Evolutionary conservation across 2,797 vertebrate species (phyloP).

Genomic region (Melopsittacus undulatus): DNA sequence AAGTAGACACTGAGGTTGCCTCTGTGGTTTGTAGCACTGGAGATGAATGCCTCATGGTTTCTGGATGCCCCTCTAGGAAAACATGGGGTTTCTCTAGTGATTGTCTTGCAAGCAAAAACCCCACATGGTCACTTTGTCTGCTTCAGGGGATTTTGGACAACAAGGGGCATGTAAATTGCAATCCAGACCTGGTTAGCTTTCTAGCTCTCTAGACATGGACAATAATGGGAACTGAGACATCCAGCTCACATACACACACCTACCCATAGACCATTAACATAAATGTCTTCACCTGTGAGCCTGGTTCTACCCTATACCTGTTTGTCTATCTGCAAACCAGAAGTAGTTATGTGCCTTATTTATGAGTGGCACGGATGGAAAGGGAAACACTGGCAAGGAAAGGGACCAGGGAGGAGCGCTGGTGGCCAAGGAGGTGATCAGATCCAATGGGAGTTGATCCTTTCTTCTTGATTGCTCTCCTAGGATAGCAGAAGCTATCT

Average conservation of each 20-base stretch:
- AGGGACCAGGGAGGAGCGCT: rapidly evolving
- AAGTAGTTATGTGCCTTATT: not conserved
- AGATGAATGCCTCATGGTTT: not conserved
- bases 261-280: not conserved
- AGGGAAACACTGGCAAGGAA: not conserved
- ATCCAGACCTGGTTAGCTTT: not conserved
- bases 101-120: not conserved
- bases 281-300: not conserved
- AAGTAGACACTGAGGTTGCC: not conserved
- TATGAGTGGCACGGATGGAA: not conserved
- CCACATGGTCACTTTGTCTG: not conserved
- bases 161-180: not conserved
- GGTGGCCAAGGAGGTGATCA: not conserved
- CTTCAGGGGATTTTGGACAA: not conserved
- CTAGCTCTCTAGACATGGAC: not conserved
- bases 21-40: rapidly evolving
- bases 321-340: not conserved
- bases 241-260: not conserved
- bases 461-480: not conserved
- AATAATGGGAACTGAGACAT: not conserved
- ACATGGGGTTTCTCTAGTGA: not conserved
- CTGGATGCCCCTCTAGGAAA: not conserved
- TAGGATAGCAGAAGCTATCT: not conserved
- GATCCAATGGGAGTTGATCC: not conserved
- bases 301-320: not conserved